Base-by-base conservation (phyloP, 2,797 vertebrate species). In the Phalloptychus januarius region DNA sequence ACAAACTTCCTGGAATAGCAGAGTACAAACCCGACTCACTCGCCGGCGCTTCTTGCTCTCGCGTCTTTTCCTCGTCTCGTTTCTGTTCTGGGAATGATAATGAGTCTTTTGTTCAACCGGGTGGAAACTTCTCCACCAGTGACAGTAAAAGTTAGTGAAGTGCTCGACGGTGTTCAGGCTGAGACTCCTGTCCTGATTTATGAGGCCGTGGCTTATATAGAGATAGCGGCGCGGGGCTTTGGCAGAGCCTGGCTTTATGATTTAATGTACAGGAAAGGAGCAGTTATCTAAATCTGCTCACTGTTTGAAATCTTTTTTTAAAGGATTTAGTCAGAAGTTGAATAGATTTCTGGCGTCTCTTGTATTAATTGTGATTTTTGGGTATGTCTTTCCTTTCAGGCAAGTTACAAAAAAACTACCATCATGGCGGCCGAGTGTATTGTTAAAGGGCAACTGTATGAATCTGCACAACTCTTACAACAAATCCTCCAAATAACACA, bases 51-150 rank as follows among this genome's bases (percentile, higher is more conserved):
- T 69, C 10, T 42, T n/a, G 65, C 65, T 69, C 36, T 42, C 38
- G 23, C 25, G 10, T 25, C 25, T 33, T 54, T 25, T 54, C 12
- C 71, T 72, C 33, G 0, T 40, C 71, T 38, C 46, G 11, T 12
- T 72, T 13, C 31, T 36, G 46, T 23, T 71, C n/a, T 71, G 6
- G 48, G 8, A 46, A 23, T 52, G 45, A 70, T 69, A 44, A 69
- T 44, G 40, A 80, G 61, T 78, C 50, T 46, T 25, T 54, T 12
- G 45, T 78, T 78, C 67, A 80, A 80, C 31, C 70, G 75, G 81
- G 65, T 72, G 73, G 73, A 79, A 67, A 48, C 72, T 80, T 31
- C 67, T 38, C 69, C 40, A 74, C 13, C 80, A 67, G 71, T 65
- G 65, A n/a, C 36, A 11, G 28, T 44, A 73, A 54, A 86, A 75